phyloP scores from a whole-genome alignment of 2,888 invertebrate genomes.

The Synergus umbraculus region DNA sequence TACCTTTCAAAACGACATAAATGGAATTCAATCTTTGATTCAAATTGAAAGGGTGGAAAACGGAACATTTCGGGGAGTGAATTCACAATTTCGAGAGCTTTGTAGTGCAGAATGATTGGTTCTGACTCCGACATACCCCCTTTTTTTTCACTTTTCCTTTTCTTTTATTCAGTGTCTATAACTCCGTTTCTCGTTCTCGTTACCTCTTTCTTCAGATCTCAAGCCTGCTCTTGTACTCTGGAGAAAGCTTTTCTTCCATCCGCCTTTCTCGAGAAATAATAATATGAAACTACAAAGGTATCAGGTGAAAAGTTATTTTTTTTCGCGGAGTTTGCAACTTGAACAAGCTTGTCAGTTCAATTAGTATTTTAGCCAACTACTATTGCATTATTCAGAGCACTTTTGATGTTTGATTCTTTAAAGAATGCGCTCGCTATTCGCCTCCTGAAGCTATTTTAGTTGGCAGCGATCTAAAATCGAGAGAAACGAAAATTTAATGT shows the following conservation, averaged over 20 bases:
- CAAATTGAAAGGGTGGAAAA: no score
- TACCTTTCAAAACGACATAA: no score
- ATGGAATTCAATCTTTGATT: no score
- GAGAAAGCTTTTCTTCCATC: not conserved
- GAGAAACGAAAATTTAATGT: no score
- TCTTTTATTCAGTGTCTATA: not conserved
- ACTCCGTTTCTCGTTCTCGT: not conserved
- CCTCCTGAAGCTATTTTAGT: no score
- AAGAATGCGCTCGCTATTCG: no score
- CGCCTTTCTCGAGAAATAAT: not conserved
- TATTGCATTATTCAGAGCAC: not conserved
- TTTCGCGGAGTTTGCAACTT: not conserved
- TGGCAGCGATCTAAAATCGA: no score
- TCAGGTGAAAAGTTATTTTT: not conserved
- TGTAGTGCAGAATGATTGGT: not conserved
- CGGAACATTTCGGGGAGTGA: no score
- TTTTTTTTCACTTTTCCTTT: conserved; percentile 5
- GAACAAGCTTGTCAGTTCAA: not conserved
- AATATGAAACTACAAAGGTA: not conserved
- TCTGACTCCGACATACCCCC: not conserved
- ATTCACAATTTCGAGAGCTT: not conserved
- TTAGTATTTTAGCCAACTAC: not conserved
- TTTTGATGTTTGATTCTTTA: no score
- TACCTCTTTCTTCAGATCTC: not conserved
- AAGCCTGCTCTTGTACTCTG: conserved; percentile 7